A percentile compares a stretch with the other conserved stretches of the same genome.
These are phyloP conservation scores for Podarcis muralis DNA, from an alignment of 2,113 vertebrate genomes.

Conservation along the genomic window DNA sequence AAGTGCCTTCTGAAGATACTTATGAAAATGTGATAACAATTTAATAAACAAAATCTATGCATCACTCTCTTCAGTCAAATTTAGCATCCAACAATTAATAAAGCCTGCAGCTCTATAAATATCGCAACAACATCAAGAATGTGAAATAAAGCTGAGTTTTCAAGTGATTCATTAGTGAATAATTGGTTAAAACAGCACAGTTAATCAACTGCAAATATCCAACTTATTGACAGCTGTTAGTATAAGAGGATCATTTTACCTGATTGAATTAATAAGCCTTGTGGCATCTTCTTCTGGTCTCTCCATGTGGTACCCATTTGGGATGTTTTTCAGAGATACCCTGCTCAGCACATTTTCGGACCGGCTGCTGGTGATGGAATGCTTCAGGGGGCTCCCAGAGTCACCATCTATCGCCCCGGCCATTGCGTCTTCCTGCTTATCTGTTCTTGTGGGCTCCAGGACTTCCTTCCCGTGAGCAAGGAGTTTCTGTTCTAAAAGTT, in stretches of 20 bases:
- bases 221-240: neutral
- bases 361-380: constrained; percentile 91
- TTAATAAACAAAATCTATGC: neutral
- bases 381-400: constrained; percentile 86
- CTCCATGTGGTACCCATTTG: constrained; percentile 88
- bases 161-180: neutral
- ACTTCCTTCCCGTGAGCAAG: constrained; percentile 59
- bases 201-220: neutral
- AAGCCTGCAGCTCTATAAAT: neutral
- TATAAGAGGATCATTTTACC: constrained; percentile 74
- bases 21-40: neutral
- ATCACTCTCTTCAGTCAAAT: too few relatives aligned
- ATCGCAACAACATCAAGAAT: too few relatives aligned
- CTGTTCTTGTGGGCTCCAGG: constrained; percentile 79
- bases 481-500: constrained; percentile 79
- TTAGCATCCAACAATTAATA: neutral
- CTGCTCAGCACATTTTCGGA: constrained; percentile 93
- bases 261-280: constrained; percentile 87
- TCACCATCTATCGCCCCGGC: constrained; percentile 62
- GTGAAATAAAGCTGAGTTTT: neutral
- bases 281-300: constrained; percentile 74
- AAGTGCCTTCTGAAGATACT: neutral
- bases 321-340: constrained; percentile 81
- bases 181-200: neutral
- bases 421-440: constrained; percentile 76